Percentiles rank a stretch among this genome's conserved stretches.
These are phyloP conservation scores for Muscidifurax raptorellus DNA, from an alignment of 1,140 invertebrate species.

Conservation along the genomic window DNA sequence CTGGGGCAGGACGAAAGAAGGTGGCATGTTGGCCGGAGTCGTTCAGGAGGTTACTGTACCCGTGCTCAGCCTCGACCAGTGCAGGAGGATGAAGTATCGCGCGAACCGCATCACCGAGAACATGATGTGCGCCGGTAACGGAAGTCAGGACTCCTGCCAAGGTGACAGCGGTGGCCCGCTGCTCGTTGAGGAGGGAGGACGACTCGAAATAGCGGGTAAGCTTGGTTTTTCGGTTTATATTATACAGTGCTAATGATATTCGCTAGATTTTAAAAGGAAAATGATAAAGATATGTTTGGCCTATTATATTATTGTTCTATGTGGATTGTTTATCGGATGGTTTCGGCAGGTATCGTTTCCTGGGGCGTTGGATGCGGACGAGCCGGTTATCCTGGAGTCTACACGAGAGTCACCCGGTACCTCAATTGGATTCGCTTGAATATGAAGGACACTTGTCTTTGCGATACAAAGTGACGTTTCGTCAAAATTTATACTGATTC, in stretches of 20 bases:
- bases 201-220: constrained; percentile 84
- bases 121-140: constrained; percentile 87
- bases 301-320: too few relatives aligned
- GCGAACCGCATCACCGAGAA: constrained; percentile 86
- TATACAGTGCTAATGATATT: too few relatives aligned
- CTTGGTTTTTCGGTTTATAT: not conserved
- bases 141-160: constrained; percentile 88
- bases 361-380: constrained; percentile 75
- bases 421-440: constrained; percentile 81
- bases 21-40: constrained; percentile 85
- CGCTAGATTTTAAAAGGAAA: too few relatives aligned
- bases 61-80: constrained; percentile 86
- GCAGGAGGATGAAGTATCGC: constrained; percentile 87
- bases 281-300: too few relatives aligned
- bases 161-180: constrained; percentile 90
- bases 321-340: not conserved
- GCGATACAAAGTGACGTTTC: constrained; percentile 59
- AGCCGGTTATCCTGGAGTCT: constrained; percentile 82
- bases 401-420: constrained; percentile 82
- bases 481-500: not conserved
- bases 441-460: constrained; percentile 79
- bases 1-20: constrained; percentile 89
- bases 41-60: constrained; percentile 91
- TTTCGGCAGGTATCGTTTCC: constrained; percentile 76
- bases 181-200: constrained; percentile 82